phyloP scores from a whole-genome alignment of 1,140 invertebrate species.

The Pachypeltis micranthus region DNA sequence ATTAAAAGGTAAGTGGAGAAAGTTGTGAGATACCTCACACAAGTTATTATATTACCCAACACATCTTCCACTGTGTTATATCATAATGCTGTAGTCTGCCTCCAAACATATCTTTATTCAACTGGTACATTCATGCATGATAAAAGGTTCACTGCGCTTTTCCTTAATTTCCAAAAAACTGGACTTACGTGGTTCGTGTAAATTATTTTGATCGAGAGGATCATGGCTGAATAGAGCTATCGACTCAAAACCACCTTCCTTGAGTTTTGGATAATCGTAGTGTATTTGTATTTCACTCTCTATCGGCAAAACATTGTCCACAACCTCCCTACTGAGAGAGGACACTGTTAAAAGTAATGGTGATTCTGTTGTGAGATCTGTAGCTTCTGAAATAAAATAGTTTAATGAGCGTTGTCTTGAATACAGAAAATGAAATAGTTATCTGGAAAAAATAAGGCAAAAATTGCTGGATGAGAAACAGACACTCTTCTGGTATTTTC shows the following conservation, averaged over 20 bases:
- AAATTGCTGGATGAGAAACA: too few species aligned
- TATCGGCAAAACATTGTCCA: constrained; percentile 26
- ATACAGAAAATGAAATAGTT: too few species aligned
- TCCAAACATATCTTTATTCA: neutral
- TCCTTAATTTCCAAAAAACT: neutral
- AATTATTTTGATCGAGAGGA: constrained; percentile 16
- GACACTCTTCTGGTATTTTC: too few species aligned
- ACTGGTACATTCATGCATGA: neutral
- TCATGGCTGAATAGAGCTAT: constrained; percentile 25
- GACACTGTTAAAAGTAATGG: constrained; percentile 37
- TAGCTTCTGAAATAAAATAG: too few species aligned
- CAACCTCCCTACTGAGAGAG: constrained; percentile 34
- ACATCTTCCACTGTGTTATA: too few species aligned
- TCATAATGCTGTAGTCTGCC: constrained; percentile 20
- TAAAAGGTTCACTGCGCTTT: neutral
- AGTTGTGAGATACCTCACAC: too few species aligned
- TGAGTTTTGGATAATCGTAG: constrained; percentile 35
- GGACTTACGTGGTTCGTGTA: neutral
- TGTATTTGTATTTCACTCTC: constrained; percentile 42
- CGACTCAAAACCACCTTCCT: too few species aligned
- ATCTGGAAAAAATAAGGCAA: too few species aligned
- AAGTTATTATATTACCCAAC: too few species aligned
- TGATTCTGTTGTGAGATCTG: too few species aligned
- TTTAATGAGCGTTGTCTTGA: too few species aligned
- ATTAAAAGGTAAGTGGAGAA: too few species aligned